phyloP scores from a whole-genome alignment of 1,140 invertebrate species.

The Protaetia brevitarsis region DNA sequence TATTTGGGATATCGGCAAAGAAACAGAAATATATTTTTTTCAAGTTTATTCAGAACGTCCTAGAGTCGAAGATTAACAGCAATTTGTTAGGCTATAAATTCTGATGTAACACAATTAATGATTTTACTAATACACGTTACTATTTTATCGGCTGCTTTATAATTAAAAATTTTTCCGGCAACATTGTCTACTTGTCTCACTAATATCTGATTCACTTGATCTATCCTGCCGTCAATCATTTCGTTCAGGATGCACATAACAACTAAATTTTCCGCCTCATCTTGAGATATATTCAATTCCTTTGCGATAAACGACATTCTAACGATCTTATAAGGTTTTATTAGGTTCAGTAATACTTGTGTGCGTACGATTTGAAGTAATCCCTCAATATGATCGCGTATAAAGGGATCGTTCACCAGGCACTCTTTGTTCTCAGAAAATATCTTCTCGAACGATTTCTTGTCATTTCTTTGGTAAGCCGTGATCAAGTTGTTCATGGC shows the following conservation, averaged over 20 bases:
- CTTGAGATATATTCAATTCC: conserved; percentile 91
- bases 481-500: conserved; percentile 98
- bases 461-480: conserved; percentile 98
- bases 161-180: conserved; percentile 64
- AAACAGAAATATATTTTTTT: background rate
- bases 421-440: conserved; percentile 89
- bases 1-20: too few relatives aligned
- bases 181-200: conserved; percentile 73
- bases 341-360: conserved; percentile 92
- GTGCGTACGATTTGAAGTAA: conserved; percentile 93
- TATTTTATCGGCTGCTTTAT: conserved; percentile 92
- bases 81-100: conserved; percentile 13
- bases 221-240: conserved; percentile 90
- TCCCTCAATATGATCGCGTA: conserved; percentile 97
- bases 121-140: conserved; percentile 57
- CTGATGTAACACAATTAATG: conserved; percentile 11
- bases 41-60: too few relatives aligned
- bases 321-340: conserved; percentile 96
- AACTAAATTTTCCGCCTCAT: conserved; percentile 92
- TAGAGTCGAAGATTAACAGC: too few relatives aligned
- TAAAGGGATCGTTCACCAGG: conserved; percentile 99
- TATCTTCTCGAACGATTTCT: conserved; percentile 96
- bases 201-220: conserved; percentile 92
- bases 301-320: conserved; percentile 96
- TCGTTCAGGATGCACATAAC: conserved; percentile 62